Evolutionary conservation across 2,113 vertebrate genomes (phyloP), one percentile per base, ranked within the genome.

Genomic region (Odontesthes bonariensis): DNA sequence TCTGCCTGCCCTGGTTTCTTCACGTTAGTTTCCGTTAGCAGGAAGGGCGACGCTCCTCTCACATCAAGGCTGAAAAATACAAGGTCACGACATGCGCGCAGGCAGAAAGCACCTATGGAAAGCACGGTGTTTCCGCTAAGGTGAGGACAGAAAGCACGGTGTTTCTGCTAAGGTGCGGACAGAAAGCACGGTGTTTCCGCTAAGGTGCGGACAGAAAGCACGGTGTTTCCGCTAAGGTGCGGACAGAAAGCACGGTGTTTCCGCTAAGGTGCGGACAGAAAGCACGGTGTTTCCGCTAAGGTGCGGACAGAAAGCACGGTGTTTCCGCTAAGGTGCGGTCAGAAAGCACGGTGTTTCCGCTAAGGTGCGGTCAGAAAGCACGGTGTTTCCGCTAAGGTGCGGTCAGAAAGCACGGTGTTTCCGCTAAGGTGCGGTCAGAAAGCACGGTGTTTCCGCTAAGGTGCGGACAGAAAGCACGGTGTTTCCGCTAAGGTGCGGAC

Each of bases 21-120:
- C 52, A 81, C 82, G 84, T 81, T 85, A 81, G 11, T 80, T 85
- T 86, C 75, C 67, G 51, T 5, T 32, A 14, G 40, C 55, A 66
- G 66, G 82, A 82, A 82, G 70, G 69, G 82, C 47, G 33, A 42
- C 65, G 4, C 14, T 20, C 14, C 19, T 9, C 69, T 62, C 53
- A 61, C 52, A 17, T 70, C 72, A 1, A 72, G 69, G 63, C 35
- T 55, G 16, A 19, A 55, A 42, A 20, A 2, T 35, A 16, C 3
- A 59, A 79, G 84, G 86, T 49, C 0, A 0, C 3, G 85, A 16
- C 59, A 35, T 2, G 0, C 6, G 17, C 75, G 82, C 3, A 47
- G 7, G 0, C 33, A 5, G 0, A 17, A 8, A 16, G 49, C 63
- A 20, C 73, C n/a, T n/a, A n/a, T n/a, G n/a, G n/a, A n/a, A n/a